Percentiles rank a stretch among this genome's conserved stretches.
phyloP scores from a whole-genome alignment of 2,113 vertebrate species.

The Stegostoma tigrinum region DNA sequence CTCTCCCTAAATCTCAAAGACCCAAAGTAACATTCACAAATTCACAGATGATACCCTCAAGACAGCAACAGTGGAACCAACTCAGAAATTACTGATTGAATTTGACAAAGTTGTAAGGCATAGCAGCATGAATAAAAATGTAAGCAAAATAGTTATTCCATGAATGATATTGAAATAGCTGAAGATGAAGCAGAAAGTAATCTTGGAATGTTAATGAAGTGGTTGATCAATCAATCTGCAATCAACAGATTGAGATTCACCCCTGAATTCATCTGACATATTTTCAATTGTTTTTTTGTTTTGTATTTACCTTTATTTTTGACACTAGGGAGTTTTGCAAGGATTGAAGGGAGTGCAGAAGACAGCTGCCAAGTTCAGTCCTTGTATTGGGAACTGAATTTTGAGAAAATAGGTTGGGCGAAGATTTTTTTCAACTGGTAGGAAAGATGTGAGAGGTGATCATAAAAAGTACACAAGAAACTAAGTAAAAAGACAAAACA shows the following conservation, averaged over 20 bases:
- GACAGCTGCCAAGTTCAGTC: background rate
- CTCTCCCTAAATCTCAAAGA: background rate
- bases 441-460: background rate
- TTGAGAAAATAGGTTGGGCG: background rate
- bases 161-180: background rate
- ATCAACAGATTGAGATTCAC: background rate
- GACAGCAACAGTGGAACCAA: background rate
- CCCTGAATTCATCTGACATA: no score
- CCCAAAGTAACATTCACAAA: background rate
- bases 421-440: background rate
- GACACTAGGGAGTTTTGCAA: background rate
- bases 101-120: background rate
- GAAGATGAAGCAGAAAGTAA: background rate
- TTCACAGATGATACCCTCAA: background rate
- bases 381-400: background rate
- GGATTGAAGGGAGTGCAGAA: background rate
- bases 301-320: no score
- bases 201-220: background rate
- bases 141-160: background rate
- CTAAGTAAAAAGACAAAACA: background rate
- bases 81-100: background rate
- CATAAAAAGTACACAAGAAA: background rate
- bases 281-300: no score
- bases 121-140: background rate
- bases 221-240: background rate